Evolutionary conservation across 1,140 invertebrate genomes (phyloP), one percentile per base, ranked within the genome.

Genomic region (Listronotus oregonensis): DNA sequence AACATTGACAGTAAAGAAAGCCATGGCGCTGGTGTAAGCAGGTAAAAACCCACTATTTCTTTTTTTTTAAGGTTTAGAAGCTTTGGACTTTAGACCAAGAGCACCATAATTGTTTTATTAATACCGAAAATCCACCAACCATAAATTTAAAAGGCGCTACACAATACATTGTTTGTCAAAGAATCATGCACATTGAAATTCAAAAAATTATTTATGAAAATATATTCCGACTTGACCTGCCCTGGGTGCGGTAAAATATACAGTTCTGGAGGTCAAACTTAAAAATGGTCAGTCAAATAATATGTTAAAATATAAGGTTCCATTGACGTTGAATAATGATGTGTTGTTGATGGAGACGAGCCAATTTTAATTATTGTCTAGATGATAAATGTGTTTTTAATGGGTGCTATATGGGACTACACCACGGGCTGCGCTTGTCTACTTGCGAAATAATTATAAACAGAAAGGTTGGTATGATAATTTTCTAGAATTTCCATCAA

Each of bases 141-240:
- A 27, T 27, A 37, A 37, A 37, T 10, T 37, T 37, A 37, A 9
- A 37, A 9, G 34, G 8, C 34, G 34, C 34, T 37, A 37, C 51
- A 55, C 52, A 42, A 55, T 55, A 27, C 43, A 46, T 58, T 58
- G 56, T 58, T 58, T 58, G 43, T 58, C 56, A 58, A 58, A 58
- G 40, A 9, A 17, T n/a, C n/a, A n/a, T 54, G n/a, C 14, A 15
- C 12, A 21, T 31, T 18, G 3, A 17, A 15, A 27, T 17, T 46
- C 44, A 59, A 61, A 51, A 54, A 63, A 54, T 63, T 54, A 63
- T 14, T 63, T 46, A 63, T 63, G 60, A 63, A 63, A 63, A 63
- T 63, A 11, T 63, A 63, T 63, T 52, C 60, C 31, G 15, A 44
- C 31, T 54, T 63, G 60, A 63, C 60, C 60, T 63, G 60, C 51